Evolutionary conservation across 2,888 invertebrate genomes (phyloP).

Genomic region (Apotomis turbidana): DNA sequence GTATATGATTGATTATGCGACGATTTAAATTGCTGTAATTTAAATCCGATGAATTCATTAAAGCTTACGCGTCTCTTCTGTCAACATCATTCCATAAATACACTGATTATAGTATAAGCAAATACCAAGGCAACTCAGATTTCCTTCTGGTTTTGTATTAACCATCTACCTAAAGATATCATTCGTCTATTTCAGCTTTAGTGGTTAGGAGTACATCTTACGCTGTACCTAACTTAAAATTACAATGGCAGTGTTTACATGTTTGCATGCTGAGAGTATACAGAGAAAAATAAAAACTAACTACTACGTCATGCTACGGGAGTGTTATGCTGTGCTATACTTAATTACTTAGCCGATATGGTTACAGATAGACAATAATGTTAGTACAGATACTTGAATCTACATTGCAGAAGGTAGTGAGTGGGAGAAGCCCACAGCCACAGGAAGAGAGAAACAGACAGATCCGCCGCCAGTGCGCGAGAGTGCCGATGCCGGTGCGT

Average conservation of each 20-base stretch:
- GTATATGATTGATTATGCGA: constrained; percentile 26
- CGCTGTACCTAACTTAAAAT: constrained; percentile 33
- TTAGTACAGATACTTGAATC: constrained; percentile 56
- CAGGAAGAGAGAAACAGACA: constrained; percentile 85
- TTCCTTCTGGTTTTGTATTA: constrained; percentile 38
- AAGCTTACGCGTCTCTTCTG: constrained; percentile 36
- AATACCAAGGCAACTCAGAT: constrained; percentile 40
- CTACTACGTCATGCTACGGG: constrained; percentile 42
- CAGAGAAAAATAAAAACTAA: constrained; percentile 39
- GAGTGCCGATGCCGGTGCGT: constrained; percentile 62
- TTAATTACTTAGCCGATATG: constrained; percentile 38
- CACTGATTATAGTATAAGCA: constrained; percentile 36
- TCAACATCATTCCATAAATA: constrained; percentile 28
- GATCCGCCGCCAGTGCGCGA: constrained; percentile 82
- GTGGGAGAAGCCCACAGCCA: constrained; percentile 81
- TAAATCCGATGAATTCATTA: constrained; percentile 24
- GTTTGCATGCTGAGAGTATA: constrained; percentile 40
- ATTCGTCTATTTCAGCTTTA: constrained; percentile 38
- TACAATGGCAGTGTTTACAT: constrained; percentile 39
- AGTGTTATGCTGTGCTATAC: constrained; percentile 38
- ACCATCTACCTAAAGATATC: constrained; percentile 21
- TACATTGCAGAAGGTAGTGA: constrained; percentile 69
- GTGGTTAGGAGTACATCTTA: constrained; percentile 14
- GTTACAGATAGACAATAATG: constrained; percentile 34
- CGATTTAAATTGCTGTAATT: constrained; percentile 23